Conservation (phyloP, 2,888 invertebrate genomes). For the Eupithecia subumbrata region DNA sequence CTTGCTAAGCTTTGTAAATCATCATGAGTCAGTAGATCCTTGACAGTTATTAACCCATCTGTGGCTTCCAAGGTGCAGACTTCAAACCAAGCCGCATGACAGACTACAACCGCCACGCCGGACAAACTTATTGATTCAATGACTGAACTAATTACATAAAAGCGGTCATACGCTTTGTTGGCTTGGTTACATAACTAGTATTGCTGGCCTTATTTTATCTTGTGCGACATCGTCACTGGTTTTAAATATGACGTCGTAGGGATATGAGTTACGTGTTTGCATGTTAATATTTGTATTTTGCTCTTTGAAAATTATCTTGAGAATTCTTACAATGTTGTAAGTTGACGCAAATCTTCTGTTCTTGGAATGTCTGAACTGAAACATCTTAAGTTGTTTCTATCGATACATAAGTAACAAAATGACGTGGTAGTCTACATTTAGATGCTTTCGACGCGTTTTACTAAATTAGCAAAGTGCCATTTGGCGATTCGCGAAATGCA, state of each 20-base stretch:
- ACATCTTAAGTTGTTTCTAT: not conserved
- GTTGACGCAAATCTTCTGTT: not conserved
- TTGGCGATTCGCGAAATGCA: too few species aligned
- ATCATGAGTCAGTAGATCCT: slow-evolving; percentile 28
- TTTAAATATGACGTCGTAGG: slow-evolving; percentile 5
- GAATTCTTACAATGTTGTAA: not conserved
- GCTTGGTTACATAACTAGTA: slow-evolving; percentile 34
- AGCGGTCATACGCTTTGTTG: slow-evolving; percentile 37
- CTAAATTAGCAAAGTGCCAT: too few species aligned
- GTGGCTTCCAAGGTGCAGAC: slow-evolving; percentile 34
- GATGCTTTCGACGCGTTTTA: too few species aligned
- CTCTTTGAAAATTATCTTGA: not conserved
- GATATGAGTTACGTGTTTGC: not conserved
- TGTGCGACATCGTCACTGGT: slow-evolving; percentile 20
- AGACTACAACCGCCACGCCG: slow-evolving; percentile 35
- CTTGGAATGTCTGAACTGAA: not conserved
- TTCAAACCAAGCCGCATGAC: slow-evolving; percentile 39
- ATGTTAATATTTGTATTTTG: not conserved
- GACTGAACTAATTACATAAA: slow-evolving; percentile 49
- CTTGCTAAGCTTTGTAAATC: not conserved
- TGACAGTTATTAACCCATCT: slow-evolving; percentile 26
- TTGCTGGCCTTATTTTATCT: slow-evolving; percentile 30
- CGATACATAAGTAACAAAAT: not conserved
- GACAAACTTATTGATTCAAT: slow-evolving; percentile 54
- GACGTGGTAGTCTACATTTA: not conserved